Conservation (phyloP, 2,888 invertebrate species). For the Leptogaster cylindrica region DNA sequence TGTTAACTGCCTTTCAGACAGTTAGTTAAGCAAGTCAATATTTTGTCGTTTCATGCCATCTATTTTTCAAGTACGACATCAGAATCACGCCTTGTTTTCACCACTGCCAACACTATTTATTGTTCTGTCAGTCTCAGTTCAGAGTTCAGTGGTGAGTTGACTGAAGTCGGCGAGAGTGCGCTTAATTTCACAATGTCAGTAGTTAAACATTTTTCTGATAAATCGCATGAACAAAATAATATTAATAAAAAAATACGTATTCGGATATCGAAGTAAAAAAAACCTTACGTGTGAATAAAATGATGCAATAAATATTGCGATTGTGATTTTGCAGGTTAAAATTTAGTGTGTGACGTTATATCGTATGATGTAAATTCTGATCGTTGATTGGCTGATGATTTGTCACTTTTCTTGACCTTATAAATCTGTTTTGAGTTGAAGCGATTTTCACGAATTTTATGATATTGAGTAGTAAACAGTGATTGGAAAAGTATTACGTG, state of each 20-base stretch:
- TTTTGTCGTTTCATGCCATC: too few species aligned
- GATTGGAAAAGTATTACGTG: not conserved
- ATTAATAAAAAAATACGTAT: not conserved
- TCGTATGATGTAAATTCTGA: constrained; percentile 58
- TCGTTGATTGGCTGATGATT: constrained; percentile 57
- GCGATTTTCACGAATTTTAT: constrained; percentile 17
- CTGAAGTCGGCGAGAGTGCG: not conserved
- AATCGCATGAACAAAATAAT: not conserved
- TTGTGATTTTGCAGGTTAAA: constrained; percentile 3
- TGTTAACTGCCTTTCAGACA: too few species aligned
- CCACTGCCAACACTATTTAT: too few species aligned
- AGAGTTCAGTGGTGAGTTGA: constrained; percentile 28
- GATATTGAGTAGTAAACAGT: not conserved
- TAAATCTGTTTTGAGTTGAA: constrained; percentile 18
- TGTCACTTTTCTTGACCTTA: constrained; percentile 37
- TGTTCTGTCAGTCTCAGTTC: too few species aligned
- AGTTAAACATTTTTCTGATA: not conserved
- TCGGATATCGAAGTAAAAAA: too few species aligned
- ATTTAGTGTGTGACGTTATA: constrained; percentile 54
- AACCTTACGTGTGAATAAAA: too few species aligned
- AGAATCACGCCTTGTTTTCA: too few species aligned
- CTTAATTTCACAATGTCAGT: constrained; percentile 10
- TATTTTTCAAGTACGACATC: too few species aligned
- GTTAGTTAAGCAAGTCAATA: too few species aligned
- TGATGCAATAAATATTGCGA: not conserved